Percentiles rank a stretch among this genome's conserved stretches.
These are phyloP conservation scores for Aurelia sp. DNA, from an alignment of 30 jellyfish, hydroid and myxozoan genomes.

Conservation along the genomic window DNA sequence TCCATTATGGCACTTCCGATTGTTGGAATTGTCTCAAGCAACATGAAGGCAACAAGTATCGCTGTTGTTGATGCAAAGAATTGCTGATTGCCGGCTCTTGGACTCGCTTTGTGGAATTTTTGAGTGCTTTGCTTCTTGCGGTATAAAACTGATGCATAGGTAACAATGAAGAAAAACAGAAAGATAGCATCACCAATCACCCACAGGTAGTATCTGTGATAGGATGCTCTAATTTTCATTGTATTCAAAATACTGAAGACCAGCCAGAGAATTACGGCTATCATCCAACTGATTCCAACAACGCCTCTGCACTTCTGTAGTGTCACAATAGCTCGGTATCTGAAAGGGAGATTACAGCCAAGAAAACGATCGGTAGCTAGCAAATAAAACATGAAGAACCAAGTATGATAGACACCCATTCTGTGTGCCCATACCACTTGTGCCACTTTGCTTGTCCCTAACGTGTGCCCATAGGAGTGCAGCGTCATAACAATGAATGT, in stretches of 20 bases:
- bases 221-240: not conserved
- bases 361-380: constrained; percentile 11
- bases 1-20: not conserved
- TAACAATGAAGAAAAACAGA: not conserved
- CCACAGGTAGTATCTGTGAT: constrained; percentile 25
- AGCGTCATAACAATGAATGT: not conserved
- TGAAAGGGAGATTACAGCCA: constrained; percentile 15
- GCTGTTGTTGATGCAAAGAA: constrained; percentile 23
- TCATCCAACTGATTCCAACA: not conserved
- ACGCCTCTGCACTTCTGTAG: not conserved
- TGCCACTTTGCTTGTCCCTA: not conserved
- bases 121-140: not conserved
- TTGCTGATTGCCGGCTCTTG: not conserved
- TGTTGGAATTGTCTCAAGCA: constrained; percentile 17
- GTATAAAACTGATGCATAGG: constrained; percentile 11
- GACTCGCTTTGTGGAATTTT: not conserved
- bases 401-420: not conserved
- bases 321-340: not conserved
- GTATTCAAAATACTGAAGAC: not conserved
- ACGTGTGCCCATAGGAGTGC: not conserved
- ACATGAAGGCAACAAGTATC: constrained; percentile 1
- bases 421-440: not conserved
- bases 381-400: constrained; percentile 20
- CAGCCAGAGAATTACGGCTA: not conserved
- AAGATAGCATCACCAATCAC: constrained; percentile 5